These are phyloP conservation scores for Protonemura montana DNA, from an alignment of 2,888 invertebrate species.

Conservation along the genomic window DNA sequence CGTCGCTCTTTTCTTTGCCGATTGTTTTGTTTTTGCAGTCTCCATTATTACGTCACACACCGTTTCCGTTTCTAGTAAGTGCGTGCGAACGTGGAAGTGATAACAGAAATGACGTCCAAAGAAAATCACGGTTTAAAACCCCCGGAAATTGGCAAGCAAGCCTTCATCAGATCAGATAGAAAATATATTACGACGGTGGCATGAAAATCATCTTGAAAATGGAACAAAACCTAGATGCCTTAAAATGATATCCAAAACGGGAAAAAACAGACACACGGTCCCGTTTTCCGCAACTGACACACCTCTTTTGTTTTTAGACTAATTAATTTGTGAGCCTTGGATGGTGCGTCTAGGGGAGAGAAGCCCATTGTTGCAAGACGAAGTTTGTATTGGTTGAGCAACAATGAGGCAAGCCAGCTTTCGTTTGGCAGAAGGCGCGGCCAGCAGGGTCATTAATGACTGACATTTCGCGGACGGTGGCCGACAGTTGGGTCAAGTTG, in stretches of 20 bases:
- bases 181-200: neutral
- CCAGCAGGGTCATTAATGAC: neutral
- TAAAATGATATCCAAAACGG: neutral
- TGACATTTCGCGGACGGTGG: neutral
- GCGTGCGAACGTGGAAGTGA: neutral
- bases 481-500: neutral
- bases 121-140: neutral
- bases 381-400: neutral
- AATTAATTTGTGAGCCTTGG: neutral
- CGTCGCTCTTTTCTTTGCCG: constrained; percentile 10
- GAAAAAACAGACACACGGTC: neutral
- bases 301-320: neutral
- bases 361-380: neutral
- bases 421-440: neutral
- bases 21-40: constrained; percentile 25
- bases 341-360: neutral
- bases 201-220: neutral
- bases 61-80: neutral
- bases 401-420: neutral
- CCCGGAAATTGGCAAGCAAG: too few species aligned
- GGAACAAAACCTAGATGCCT: neutral
- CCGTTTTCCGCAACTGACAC: neutral
- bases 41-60: neutral
- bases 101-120: neutral
- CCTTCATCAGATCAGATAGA: neutral